phyloP scores from a whole-genome alignment of 2,113 vertebrate genomes.

The Colistium nudipinnis region DNA sequence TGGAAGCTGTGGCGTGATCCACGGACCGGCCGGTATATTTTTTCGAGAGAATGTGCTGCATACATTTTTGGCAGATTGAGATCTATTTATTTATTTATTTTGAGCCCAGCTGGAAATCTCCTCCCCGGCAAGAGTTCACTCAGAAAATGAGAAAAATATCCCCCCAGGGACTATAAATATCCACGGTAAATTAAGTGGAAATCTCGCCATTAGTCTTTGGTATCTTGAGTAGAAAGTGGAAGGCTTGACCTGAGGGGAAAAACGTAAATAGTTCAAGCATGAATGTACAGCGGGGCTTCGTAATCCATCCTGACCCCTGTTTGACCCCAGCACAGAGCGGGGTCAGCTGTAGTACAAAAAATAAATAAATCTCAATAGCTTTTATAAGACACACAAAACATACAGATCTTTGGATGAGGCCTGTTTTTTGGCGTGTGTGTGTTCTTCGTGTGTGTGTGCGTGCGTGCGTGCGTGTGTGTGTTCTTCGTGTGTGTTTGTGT shows the following conservation, averaged over 20 bases:
- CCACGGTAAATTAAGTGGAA: slow-evolving; percentile 23
- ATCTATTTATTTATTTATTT: slow-evolving; percentile 10
- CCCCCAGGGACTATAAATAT: slow-evolving; percentile 9
- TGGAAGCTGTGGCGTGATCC: no score
- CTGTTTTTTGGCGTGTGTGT: no score
- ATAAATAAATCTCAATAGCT: no score
- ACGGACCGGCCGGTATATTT: no score
- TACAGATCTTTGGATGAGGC: no score
- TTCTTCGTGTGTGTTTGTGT: no score
- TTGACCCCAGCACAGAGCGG: slow-evolving; percentile 1
- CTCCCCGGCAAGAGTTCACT: neutral
- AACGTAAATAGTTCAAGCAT: slow-evolving; percentile 24
- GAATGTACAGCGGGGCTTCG: slow-evolving; percentile 16
- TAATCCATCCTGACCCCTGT: neutral
- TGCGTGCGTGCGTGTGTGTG: no score
- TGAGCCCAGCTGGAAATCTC: slow-evolving; percentile 6
- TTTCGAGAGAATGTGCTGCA: slow-evolving; percentile 4
- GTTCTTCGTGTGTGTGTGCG: no score
- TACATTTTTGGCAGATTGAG: neutral
- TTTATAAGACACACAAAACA: no score
- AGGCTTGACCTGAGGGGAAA: slow-evolving; percentile 15
- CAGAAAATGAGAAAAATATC: slow-evolving; percentile 11
- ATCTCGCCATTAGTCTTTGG: slow-evolving; percentile 18
- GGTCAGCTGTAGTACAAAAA: neutral
- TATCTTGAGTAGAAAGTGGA: slow-evolving; percentile 13